These are phyloP conservation scores for Amiota mariae DNA, from an alignment of 2,888 invertebrate species.

Conservation along the genomic window DNA sequence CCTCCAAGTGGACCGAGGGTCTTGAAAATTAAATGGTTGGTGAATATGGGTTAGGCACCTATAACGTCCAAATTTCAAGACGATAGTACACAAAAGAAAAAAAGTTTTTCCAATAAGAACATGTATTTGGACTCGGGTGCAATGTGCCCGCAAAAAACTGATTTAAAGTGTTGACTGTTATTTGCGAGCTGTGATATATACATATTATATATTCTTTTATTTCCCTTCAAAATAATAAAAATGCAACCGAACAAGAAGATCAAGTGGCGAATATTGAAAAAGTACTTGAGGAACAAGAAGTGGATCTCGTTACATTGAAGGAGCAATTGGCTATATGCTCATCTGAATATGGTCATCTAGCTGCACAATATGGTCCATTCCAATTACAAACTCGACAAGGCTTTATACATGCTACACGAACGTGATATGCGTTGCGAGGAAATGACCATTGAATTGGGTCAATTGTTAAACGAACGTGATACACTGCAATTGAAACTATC, in stretches of 20 bases:
- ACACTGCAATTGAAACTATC: constrained; percentile 87
- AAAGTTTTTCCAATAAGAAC: no score
- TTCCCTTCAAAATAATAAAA: no score
- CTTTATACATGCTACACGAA: constrained; percentile 89
- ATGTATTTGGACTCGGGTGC: no score
- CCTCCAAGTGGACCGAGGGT: no score
- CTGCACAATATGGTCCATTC: constrained; percentile 73
- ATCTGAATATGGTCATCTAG: constrained; percentile 76
- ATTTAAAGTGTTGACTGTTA: no score
- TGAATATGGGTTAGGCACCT: no score
- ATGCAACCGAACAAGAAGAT: constrained; percentile 40
- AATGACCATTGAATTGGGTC: constrained; percentile 87
- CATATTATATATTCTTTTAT: no score
- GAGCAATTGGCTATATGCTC: constrained; percentile 79
- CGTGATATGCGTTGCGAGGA: constrained; percentile 90
- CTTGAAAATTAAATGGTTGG: no score
- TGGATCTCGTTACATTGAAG: constrained; percentile 83
- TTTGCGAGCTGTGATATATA: no score
- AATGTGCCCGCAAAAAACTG: no score
- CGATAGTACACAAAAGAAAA: no score
- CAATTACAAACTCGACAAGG: constrained; percentile 80
- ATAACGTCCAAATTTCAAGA: no score
- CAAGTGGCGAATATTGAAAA: constrained; percentile 72
- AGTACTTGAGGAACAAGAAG: constrained; percentile 80
- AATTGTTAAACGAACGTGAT: constrained; percentile 88